Base-by-base conservation (phyloP, 2,888 invertebrate species). In the Heliconius erato region DNA sequence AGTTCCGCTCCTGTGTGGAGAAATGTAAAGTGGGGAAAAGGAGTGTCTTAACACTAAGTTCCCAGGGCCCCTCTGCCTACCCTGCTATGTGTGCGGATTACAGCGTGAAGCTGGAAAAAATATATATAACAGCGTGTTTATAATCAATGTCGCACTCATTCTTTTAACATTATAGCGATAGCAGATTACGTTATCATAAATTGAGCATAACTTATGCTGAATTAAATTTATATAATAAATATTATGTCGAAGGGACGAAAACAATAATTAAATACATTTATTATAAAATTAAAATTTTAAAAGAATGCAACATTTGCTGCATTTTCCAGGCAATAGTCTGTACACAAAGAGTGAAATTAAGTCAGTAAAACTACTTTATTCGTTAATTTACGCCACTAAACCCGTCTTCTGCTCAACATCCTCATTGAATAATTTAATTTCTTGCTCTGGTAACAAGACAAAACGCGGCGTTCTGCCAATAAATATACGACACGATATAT, bases 131-230 rank as follows among this genome's bases (percentile, higher is more conserved):
- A 74, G 32, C 23, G 74, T 59, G 59, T 74, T 23, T 35, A 23
- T 54, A 59, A 74, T 74, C 59, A 59, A 74, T 59, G 32, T 59
- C 59, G 35, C 74, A 59, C 32, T 74, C 14, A n/a, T 59, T 54
- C 9, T 74, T 28, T 23, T 74, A 74, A 74, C 19, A 32, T 26
- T n/a, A 4, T 63, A n/a, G 74, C 74, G 74, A 74, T 35, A 74
- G 12, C 35, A 35, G 74, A 59, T n/a, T 32, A 49, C 32, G 23
- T 28, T 54, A 74, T 59, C 54, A 74, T 35, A 59, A 72, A 74
- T 59, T 59, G n/a, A 59, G 32, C 74, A 59, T 74, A 74, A 59
- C 74, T 59, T 59, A 74, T 35, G 59, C 14, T 32, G 35, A 59
- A 74, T 74, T 32, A 74, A 59, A 74, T 59, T 59, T 32, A 19